Conservation (phyloP, 2,113 vertebrate species). For the Stegastes partitus region DNA sequence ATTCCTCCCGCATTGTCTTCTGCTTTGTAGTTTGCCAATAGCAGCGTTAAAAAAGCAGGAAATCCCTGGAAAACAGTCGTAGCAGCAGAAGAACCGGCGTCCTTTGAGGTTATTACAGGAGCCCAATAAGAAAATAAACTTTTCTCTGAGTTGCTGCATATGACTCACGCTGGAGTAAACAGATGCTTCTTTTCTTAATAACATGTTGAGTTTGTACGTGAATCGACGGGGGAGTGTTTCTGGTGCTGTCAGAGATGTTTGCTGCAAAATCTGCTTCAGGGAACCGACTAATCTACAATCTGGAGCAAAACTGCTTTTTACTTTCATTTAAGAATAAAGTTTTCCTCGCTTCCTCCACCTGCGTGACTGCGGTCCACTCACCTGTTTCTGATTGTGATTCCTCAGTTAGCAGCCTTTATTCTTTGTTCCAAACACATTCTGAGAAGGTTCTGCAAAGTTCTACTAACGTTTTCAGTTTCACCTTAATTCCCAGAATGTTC, state of each 20-base stretch:
- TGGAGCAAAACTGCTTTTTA: no score
- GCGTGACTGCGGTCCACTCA: no score
- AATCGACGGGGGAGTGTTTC: no score
- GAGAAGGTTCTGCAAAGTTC: no score
- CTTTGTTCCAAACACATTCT: no score
- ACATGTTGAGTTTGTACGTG: not conserved
- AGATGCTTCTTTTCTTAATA: not conserved
- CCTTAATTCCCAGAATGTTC: no score
- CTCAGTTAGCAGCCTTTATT: no score
- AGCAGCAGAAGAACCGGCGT: not conserved
- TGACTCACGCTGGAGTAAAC: not conserved
- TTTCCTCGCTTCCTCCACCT: no score
- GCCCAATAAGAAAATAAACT: not conserved
- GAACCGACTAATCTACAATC: not conserved
- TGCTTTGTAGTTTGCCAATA: slow-evolving; percentile 33
- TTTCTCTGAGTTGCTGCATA: not conserved
- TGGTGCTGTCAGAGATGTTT: not conserved
- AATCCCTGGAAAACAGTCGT: slow-evolving; percentile 23
- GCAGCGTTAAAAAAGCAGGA: not conserved
- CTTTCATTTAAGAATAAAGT: no score
- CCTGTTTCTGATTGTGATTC: no score
- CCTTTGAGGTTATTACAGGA: slow-evolving; percentile 33
- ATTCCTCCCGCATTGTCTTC: slow-evolving; percentile 22
- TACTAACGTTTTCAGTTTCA: no score
- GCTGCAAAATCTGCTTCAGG: not conserved